Evolutionary conservation across 2,797 vertebrate genomes (phyloP).

Genomic region (Lacerta bilineata): DNA sequence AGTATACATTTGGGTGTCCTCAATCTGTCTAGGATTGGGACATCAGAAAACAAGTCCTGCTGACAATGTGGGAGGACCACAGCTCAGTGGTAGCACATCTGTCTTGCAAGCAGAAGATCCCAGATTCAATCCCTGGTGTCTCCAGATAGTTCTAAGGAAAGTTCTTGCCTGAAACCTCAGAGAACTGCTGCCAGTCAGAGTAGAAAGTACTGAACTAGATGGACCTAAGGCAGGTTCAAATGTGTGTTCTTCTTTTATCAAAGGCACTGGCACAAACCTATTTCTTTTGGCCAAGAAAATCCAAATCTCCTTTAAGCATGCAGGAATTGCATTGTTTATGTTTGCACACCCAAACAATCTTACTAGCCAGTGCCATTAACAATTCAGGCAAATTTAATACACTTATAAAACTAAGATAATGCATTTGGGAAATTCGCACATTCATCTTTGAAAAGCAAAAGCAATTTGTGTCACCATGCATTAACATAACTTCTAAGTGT

Average conservation of each 20-base stretch:
- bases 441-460: constrained; percentile 54
- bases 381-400: constrained; percentile 16
- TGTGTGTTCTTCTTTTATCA: constrained; percentile 1
- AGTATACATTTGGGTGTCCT: background rate
- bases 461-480: constrained; percentile 54
- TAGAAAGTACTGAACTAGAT: too few species aligned
- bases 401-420: constrained; percentile 6
- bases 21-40: background rate
- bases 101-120: too few species aligned
- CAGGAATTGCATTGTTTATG: background rate
- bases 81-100: too few species aligned
- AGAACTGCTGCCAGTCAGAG: too few species aligned
- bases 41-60: background rate
- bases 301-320: background rate
- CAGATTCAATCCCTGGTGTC: too few species aligned
- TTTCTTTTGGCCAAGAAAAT: background rate
- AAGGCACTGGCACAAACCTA: background rate
- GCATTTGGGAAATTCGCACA: constrained; percentile 2
- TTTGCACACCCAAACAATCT: background rate
- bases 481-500: constrained; percentile 63
- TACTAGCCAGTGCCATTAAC: constrained; percentile 24
- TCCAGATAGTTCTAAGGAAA: too few species aligned
- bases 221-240: too few species aligned
- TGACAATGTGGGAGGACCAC: background rate
- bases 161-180: too few species aligned